Evolutionary conservation across 1,140 invertebrate genomes (phyloP), one percentile per base, ranked within the genome.

Genomic region (Steinernema feltiae): DNA sequence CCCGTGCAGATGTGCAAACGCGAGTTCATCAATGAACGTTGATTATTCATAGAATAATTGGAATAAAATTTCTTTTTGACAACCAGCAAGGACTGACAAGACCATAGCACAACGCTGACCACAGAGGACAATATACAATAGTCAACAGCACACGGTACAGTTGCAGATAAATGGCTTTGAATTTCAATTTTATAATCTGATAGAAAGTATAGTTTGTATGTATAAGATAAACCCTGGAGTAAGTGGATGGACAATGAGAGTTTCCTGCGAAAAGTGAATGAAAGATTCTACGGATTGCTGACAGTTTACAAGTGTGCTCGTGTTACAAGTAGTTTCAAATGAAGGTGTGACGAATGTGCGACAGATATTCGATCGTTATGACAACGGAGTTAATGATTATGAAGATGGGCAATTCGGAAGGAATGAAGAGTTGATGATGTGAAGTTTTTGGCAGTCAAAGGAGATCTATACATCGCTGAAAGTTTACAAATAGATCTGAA

Each of bases 41-140:
- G 2, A 63, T 63, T 63, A 63, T 63, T 63, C 53, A 63, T 63
- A 63, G 53, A 63, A 63, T 63, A 63, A 63, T 27, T 27, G 24
- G 24, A 7, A 27, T 63, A 63, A 63, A 12, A 15, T 63, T 21
- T 63, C 24, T 3, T 27, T 21, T 63, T 63, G 24, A 7, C 24
- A 3, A 63, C 2, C 24, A 15, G 53, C 7, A 63, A 3, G 24
- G 24, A 63, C 24, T 63, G 53, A 63, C 53, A 7, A 15, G 53
- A 27, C 7, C 24, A 63, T 63, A 63, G 24, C 24, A 63, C 24
- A 15, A 17, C 7, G 7, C 3, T 15, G 24, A 17, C 7, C 7
- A 63, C 24, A 17, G 15, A 3, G 12, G 24, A 63, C 15, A 63
- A 63, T 63, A 63, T 63, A 63, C 53, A 63, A 27, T 17, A 27